Conservation (phyloP, 2,888 invertebrate species). For the Arrhopalites spinosus region DNA sequence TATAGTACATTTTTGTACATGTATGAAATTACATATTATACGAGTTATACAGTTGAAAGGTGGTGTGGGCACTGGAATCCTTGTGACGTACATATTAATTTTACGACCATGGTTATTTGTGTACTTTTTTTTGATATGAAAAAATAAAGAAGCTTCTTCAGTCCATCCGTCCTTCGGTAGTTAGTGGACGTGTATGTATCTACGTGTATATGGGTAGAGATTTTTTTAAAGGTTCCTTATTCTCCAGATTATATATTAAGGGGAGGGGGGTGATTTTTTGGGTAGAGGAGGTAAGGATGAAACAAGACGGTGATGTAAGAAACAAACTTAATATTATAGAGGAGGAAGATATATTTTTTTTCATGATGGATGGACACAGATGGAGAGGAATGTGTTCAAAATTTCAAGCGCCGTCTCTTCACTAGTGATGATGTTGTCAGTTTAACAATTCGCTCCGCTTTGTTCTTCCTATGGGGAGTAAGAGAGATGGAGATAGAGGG, state of each 20-base stretch:
- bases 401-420: slow-evolving; percentile 19
- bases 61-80: no score
- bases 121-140: slow-evolving; percentile 8
- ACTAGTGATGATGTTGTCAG: slow-evolving; percentile 35
- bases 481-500: neutral
- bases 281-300: neutral
- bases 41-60: no score
- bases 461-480: neutral
- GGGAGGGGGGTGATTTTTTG: neutral
- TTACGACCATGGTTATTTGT: neutral
- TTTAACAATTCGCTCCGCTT: slow-evolving; percentile 32
- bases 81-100: neutral
- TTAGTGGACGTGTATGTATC: neutral
- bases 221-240: no score
- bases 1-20: no score
- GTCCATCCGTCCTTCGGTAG: neutral
- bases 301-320: slow-evolving; percentile 19
- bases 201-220: neutral
- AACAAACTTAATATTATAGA: neutral
- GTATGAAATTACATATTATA: no score
- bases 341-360: slow-evolving; percentile 26
- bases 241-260: no score
- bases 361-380: slow-evolving; percentile 38
- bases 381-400: slow-evolving; percentile 36
- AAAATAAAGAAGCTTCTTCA: slow-evolving; percentile 3